Evolutionary conservation across 2,797 vertebrate genomes (phyloP), one percentile per base, ranked within the genome.

Genomic region (Leptodactylus fallax): DNA sequence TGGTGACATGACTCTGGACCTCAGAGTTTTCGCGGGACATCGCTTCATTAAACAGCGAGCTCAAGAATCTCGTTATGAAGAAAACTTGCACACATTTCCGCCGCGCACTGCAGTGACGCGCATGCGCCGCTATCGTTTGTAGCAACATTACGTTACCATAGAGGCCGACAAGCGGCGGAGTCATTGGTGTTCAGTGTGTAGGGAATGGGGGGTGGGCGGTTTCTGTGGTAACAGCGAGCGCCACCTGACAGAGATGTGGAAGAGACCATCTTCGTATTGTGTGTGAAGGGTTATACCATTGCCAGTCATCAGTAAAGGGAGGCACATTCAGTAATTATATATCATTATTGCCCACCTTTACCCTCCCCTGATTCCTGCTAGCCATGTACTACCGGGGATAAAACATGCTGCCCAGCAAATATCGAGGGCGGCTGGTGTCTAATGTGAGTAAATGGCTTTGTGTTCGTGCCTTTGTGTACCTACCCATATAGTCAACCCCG

Each of bases 401-500:
- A 77, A 69, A 79, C 90, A 95, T 96, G 95, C 93, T 95, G 90
- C 95, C 95, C 72, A 92, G 94, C 91, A 95, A 92, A 79, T 93
- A 93, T 85, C 93, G 95, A 19, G 88, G 88, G 63, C 76, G 85
- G 51, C 17, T 89, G 63, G 60, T 82, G 72, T 61, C 84, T 53
- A 89, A 79, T 77, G 84, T 81, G 69, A 85, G 85, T 77, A 89
- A 13, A 14, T n/a, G 60, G 60, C 60, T 61, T 7, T 14, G 12
- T 65, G n/a, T 65, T 23, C 1, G 3, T 3, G 23, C 61, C 61
- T 58, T 14, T 58, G 14, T 58, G 36, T 36, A 4, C 36, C 36
- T 36, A 4, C 36, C 36, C 36, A 36, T 36, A 4, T 36, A 36
- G 36, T 36, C 36, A 36, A 36, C 2, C 36, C 36, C 36, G 4